Evolutionary conservation across 2,888 invertebrate genomes (phyloP).

Genomic region (Coecobrya sp.): DNA sequence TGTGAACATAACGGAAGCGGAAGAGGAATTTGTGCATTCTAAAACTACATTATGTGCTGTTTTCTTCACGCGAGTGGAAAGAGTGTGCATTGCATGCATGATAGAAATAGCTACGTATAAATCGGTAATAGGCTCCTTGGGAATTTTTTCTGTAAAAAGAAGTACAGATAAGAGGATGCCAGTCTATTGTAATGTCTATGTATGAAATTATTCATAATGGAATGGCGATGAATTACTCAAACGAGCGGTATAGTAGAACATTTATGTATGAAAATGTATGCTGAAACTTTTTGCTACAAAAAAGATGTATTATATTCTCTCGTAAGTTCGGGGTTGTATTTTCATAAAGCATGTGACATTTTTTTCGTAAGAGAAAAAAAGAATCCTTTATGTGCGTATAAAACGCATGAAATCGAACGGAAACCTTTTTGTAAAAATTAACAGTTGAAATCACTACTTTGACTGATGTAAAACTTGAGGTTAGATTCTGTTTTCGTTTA

Average conservation of each 20-base stretch:
- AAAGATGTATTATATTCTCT: neutral
- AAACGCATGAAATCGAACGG: constrained; percentile 65
- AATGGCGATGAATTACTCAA: neutral
- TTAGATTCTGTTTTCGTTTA: constrained; percentile 5
- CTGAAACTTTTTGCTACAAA: neutral
- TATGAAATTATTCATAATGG: neutral
- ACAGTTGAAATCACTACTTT: constrained; percentile 61
- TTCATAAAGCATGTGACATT: constrained; percentile 61
- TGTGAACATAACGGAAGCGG: constrained; percentile 86
- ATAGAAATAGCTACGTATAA: constrained; percentile 45
- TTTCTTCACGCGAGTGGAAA: neutral
- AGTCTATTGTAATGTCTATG: neutral
- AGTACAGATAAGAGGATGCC: neutral
- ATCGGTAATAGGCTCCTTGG: constrained; percentile 70
- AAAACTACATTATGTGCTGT: neutral
- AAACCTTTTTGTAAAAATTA: constrained; percentile 43
- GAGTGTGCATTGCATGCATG: neutral
- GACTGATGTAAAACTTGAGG: neutral
- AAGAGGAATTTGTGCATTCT: constrained; percentile 77
- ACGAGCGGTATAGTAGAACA: neutral
- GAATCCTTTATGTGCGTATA: constrained; percentile 30
- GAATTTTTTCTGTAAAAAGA: constrained; percentile 29
- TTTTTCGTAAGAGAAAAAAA: constrained; percentile 27
- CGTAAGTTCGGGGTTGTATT: neutral
- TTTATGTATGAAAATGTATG: neutral